Evolutionary conservation across 2,888 invertebrate species (phyloP).

Genomic region (Heliconius charithonia): DNA sequence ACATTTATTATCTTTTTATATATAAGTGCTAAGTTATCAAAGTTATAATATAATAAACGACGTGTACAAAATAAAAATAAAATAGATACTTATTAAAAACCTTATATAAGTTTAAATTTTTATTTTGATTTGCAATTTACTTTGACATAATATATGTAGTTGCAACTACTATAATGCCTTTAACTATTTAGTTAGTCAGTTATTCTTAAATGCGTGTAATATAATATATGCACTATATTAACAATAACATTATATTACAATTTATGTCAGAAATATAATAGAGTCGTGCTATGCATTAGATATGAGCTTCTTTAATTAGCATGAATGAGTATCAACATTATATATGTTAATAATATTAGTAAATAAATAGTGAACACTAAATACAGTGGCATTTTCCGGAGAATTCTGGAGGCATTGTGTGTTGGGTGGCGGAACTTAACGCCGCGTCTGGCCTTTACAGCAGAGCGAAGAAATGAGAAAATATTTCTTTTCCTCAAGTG

Average conservation of each 20-base stretch:
- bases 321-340: background rate
- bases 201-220: background rate
- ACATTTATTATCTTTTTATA: too few relatives aligned
- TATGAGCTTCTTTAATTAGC: conserved; percentile 7
- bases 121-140: background rate
- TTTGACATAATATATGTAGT: background rate
- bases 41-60: too few relatives aligned
- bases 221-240: background rate
- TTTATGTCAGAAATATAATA: conserved; percentile 7
- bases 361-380: too few relatives aligned
- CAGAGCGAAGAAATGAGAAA: too few relatives aligned
- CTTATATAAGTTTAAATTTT: background rate
- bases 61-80: too few relatives aligned
- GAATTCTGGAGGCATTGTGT: too few relatives aligned
- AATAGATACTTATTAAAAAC: too few relatives aligned
- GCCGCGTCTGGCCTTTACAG: too few relatives aligned
- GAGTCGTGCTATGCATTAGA: conserved; percentile 1
- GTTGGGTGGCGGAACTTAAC: too few relatives aligned
- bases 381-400: too few relatives aligned
- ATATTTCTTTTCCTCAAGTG: too few relatives aligned
- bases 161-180: background rate
- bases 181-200: background rate
- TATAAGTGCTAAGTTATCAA: too few relatives aligned
- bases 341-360: background rate
- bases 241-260: conserved; percentile 10